Evolutionary conservation across 2,113 vertebrate genomes (phyloP).

Genomic region (Malurus alboscapulatus): DNA sequence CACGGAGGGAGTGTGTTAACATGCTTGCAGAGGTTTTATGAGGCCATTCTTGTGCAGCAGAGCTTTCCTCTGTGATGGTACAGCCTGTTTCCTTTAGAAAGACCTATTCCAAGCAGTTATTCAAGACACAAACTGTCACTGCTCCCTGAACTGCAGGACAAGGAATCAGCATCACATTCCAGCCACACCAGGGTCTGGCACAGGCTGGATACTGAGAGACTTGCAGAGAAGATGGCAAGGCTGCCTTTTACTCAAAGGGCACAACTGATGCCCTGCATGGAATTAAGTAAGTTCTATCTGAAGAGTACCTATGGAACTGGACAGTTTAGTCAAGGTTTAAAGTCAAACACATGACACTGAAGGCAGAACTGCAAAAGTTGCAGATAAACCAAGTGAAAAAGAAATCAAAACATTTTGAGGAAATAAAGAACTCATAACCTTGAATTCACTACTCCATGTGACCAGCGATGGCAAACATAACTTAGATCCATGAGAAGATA

Average conservation of each 20-base stretch:
- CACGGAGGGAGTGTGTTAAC: not conserved
- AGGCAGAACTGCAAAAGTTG: not conserved
- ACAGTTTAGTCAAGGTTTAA: not conserved
- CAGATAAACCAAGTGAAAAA: not conserved
- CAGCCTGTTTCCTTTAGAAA: not conserved
- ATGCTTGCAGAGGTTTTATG: not conserved
- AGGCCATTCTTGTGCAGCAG: not conserved
- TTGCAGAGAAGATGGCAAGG: not conserved
- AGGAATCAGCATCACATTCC: not conserved
- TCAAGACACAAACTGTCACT: not conserved
- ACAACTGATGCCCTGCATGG: not conserved
- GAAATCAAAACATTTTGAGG: conserved; percentile 43
- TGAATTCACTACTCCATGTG: conserved; percentile 49
- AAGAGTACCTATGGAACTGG: not conserved
- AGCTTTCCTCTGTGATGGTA: not conserved
- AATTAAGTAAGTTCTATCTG: not conserved
- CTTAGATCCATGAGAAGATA: conserved; percentile 67
- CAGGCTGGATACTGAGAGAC: not conserved
- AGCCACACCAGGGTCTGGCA: not conserved
- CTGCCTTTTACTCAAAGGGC: not conserved
- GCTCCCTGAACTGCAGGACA: not conserved
- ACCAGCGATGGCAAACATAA: conserved; percentile 43
- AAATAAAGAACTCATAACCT: conserved; percentile 27
- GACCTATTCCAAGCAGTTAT: not conserved
- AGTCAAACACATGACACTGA: not conserved